Evolutionary conservation across 2,888 invertebrate genomes (phyloP).

Genomic region (Spilarctia lutea): DNA sequence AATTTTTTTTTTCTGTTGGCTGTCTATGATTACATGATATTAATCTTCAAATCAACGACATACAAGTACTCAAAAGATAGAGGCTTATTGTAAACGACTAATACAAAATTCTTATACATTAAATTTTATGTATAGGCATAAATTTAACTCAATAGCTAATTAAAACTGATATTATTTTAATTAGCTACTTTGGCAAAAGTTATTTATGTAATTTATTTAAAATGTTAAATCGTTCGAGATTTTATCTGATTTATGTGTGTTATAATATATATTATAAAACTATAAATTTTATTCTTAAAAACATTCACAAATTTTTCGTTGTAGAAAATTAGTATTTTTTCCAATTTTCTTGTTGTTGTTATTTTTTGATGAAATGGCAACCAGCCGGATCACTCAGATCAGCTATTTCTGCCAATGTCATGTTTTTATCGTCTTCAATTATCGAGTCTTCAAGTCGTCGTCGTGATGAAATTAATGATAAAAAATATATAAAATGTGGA

Average conservation of each 20-base stretch:
- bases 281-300: no score
- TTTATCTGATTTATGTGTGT: not conserved
- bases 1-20: not conserved
- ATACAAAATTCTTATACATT: not conserved
- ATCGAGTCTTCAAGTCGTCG: no score
- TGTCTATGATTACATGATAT: not conserved
- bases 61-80: not conserved
- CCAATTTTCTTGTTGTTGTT: no score
- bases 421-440: no score
- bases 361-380: no score
- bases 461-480: no score
- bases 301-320: no score
- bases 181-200: not conserved
- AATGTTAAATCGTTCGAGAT: not conserved
- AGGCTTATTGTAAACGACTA: not conserved
- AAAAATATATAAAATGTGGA: no score
- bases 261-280: no score
- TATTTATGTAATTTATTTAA: not conserved
- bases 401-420: no score
- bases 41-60: not conserved
- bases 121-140: not conserved
- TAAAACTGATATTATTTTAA: not conserved
- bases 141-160: not conserved
- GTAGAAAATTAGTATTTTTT: no score
- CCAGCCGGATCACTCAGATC: no score